A percentile compares a stretch with the other conserved stretches of the same genome.
Conservation (phyloP, 2,797 vertebrate genomes). For the Cryptoprocta ferox region DNA sequence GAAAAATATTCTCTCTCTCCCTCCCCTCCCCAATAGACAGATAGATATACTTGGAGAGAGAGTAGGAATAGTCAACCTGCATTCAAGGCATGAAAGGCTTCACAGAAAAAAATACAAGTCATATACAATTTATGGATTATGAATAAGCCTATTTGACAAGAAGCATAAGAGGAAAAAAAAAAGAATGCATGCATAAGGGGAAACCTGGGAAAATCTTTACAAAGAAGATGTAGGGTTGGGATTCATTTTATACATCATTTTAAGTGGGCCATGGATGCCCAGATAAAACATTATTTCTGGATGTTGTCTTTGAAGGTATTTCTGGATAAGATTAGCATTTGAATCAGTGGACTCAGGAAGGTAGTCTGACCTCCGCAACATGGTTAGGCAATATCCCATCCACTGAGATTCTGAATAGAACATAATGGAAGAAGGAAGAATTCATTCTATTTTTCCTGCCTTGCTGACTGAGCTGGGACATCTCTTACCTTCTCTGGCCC, state of each 20-base stretch:
- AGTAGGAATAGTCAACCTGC: background rate
- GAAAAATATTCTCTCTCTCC: background rate
- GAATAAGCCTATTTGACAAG: background rate
- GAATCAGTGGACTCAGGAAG: background rate
- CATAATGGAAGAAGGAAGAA: background rate
- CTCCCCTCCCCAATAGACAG: no score
- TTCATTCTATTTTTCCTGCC: background rate
- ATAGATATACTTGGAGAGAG: background rate
- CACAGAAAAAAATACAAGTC: background rate
- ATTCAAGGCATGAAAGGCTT: background rate
- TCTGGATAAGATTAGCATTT: background rate
- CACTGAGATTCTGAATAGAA: background rate
- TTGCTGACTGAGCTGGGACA: background rate
- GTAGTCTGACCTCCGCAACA: accelerated
- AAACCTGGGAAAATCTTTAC: background rate
- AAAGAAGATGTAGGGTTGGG: background rate
- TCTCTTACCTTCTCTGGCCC: background rate
- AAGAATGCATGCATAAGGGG: background rate
- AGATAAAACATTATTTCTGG: background rate
- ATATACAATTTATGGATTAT: background rate
- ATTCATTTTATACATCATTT: background rate
- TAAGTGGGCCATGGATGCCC: background rate
- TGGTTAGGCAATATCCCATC: background rate
- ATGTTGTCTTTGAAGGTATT: background rate
- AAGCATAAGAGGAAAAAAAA: background rate